Evolutionary conservation across 2,113 vertebrate species (phyloP).

Genomic region (Xenotilapia longispinis): DNA sequence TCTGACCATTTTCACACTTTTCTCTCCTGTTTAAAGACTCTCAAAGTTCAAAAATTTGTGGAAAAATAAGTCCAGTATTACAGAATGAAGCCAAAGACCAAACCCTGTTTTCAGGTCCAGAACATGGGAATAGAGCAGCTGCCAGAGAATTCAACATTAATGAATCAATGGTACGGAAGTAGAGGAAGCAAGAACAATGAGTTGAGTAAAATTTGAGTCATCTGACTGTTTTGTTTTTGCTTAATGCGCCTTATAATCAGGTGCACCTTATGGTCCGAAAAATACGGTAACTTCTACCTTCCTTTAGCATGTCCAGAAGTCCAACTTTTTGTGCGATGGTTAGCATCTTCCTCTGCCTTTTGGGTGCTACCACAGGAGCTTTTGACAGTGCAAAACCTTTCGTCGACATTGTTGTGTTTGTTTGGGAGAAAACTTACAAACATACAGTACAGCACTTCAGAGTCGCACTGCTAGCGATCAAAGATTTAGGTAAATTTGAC

Average conservation of each 20-base stretch:
- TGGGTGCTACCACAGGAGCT: neutral
- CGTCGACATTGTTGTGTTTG: accelerated
- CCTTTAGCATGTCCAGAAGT: no score
- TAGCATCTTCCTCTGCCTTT: no score
- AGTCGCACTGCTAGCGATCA: accelerated
- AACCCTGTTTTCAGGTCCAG: neutral
- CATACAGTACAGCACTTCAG: neutral
- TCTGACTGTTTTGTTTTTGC: no score
- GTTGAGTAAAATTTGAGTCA: no score
- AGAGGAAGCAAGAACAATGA: neutral
- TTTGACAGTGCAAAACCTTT: neutral
- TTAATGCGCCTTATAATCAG: no score
- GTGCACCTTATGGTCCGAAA: no score
- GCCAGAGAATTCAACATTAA: neutral
- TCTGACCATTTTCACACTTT: neutral
- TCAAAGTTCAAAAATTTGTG: neutral
- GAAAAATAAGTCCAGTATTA: neutral
- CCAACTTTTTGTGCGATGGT: no score
- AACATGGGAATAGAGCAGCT: neutral
- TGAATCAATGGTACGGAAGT: neutral
- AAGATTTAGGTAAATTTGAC: neutral
- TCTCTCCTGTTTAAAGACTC: neutral
- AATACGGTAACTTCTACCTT: no score
- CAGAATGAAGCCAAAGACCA: neutral
- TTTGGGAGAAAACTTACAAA: neutral